Base-by-base conservation (phyloP, 2,113 vertebrate genomes). In the Phylloscopus trochilus region DNA sequence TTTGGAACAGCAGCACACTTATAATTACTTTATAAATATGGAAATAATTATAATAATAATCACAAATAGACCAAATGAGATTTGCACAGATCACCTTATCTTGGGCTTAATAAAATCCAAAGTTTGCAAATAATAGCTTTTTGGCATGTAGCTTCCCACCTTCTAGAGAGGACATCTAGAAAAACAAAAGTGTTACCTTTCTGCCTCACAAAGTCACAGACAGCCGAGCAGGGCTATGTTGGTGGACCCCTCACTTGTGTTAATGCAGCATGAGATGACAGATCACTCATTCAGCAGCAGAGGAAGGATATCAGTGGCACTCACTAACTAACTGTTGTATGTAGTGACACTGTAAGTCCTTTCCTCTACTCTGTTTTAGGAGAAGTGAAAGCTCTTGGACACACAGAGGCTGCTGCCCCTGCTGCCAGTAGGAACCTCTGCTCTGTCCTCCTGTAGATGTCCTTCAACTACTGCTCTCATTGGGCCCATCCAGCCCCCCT, bases 201-300 rank as follows among this genome's bases (percentile, higher is more conserved):
- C 21, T 51, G 56, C 47, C 28, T 81, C 27, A 11, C 76, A 16
- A 6, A 53, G 44, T 19, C 12, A 15, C 24, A 85, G 70, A 16
- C 8, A 63, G 35, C 52, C 56, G n/a, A 37, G 37, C 24, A 53
- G 31, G 30, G 33, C 58, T 6, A 2, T 3, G 6, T 2, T 59
- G 27, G 30, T 33, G 22, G 10, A 31, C 12, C 17, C 64, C 20
- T 70, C n/a, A 19, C 49, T 39, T 39, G 16, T 20, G n/a, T 53
- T 66, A 39, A 62, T 0, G 4, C 19, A 83, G 46, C 20, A 59
- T 3, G 3, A 0, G 2, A 37, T 26, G 47, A n/a, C 22, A 80
- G n/a, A 53, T 13, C 13, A 31, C 31, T 22, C 20, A 4, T 59
- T 73, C 5, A 93, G 31, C 46, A 83, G 55, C 51, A 66, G 44